A percentile compares a stretch with the other conserved stretches of the same genome.
These are phyloP conservation scores for Ichneumon xanthorius DNA, from an alignment of 2,888 invertebrate genomes.

Conservation along the genomic window DNA sequence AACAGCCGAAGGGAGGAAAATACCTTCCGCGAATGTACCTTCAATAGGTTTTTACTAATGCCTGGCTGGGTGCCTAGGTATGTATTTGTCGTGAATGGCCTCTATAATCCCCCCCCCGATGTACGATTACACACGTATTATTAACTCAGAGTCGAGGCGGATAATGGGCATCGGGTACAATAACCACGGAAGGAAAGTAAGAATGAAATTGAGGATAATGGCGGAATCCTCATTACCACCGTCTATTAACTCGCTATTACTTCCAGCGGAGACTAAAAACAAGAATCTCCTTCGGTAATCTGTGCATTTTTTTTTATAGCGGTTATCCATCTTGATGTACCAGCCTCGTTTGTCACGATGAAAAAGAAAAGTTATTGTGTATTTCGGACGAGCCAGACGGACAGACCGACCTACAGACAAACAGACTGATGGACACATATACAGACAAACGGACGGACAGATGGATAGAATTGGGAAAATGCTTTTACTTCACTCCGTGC, in stretches of 20 bases:
- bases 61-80: not conserved
- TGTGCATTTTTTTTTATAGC: not conserved
- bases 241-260: constrained; percentile 52
- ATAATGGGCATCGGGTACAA: constrained; percentile 60
- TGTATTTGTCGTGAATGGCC: constrained; percentile 9
- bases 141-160: constrained; percentile 57
- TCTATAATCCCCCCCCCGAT: constrained; percentile 43
- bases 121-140: constrained; percentile 61
- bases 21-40: constrained; percentile 6
- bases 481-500: too few relatives aligned
- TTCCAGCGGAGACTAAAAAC: not conserved
- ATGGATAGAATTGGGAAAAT: too few relatives aligned
- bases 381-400: too few relatives aligned
- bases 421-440: too few relatives aligned
- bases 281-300: not conserved
- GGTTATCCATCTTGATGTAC: not conserved
- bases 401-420: too few relatives aligned
- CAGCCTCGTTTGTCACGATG: not conserved
- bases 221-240: constrained; percentile 38
- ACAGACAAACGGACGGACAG: too few relatives aligned
- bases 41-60: constrained; percentile 12
- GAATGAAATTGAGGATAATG: constrained; percentile 48
- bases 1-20: constrained; percentile 10
- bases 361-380: not conserved
- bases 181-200: constrained; percentile 55